Conservation (phyloP, 2,113 vertebrate genomes). For the Merops nubicus region DNA sequence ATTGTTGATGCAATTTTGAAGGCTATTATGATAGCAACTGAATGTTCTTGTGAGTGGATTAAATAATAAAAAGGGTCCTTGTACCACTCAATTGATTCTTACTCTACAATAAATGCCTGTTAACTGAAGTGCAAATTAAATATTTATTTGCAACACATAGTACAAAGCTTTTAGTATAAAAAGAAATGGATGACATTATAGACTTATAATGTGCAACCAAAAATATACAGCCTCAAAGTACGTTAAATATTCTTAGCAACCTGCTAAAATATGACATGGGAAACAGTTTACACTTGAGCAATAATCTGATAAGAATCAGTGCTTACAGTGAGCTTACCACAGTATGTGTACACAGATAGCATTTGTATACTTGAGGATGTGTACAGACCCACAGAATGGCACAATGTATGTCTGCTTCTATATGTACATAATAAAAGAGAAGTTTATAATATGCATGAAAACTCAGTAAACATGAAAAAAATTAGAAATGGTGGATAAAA, state of each 20-base stretch:
- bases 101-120: slow-evolving; percentile 33
- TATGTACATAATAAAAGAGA: not conserved
- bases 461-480: not conserved
- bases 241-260: slow-evolving; percentile 45
- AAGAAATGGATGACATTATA: not conserved
- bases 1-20: slow-evolving; percentile 28
- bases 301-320: slow-evolving; percentile 62
- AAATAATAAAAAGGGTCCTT: slow-evolving; percentile 36
- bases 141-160: slow-evolving; percentile 36
- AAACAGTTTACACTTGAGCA: slow-evolving; percentile 47
- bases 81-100: slow-evolving; percentile 44
- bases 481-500: not conserved
- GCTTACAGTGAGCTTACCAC: not conserved
- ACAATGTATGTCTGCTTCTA: not conserved
- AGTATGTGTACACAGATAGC: not conserved
- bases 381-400: not conserved
- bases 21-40: not conserved
- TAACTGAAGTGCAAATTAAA: slow-evolving; percentile 66
- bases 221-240: slow-evolving; percentile 16
- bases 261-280: slow-evolving; percentile 43
- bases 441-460: not conserved
- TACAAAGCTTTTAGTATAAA: not conserved
- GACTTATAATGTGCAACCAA: not conserved
- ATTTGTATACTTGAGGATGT: not conserved
- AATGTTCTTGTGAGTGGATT: slow-evolving; percentile 44